Conservation (phyloP, 2,888 invertebrate species). For the Drymonia ruficornis region DNA sequence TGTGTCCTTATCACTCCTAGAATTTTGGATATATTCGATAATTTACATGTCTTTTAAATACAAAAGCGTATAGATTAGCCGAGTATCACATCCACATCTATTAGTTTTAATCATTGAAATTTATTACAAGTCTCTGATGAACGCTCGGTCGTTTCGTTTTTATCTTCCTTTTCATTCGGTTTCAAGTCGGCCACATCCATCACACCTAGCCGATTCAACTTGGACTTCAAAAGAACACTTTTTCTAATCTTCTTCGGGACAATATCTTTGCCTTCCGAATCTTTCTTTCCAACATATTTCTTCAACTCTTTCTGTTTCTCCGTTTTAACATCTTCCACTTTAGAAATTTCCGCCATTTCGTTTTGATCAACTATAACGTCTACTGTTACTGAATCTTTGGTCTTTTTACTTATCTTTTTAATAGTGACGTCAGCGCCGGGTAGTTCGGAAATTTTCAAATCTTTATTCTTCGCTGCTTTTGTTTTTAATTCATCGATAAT, state of each 20-base stretch:
- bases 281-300: background rate
- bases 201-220: background rate
- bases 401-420: background rate
- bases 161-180: slow-evolving; percentile 6
- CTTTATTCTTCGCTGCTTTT: background rate
- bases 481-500: slow-evolving; percentile 38
- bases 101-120: too few relatives aligned
- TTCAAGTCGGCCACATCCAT: background rate
- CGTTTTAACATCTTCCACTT: background rate
- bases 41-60: too few relatives aligned
- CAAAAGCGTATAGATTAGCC: too few relatives aligned
- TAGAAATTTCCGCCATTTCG: background rate
- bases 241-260: slow-evolving; percentile 20
- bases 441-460: background rate
- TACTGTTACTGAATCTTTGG: background rate
- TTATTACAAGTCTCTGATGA: too few relatives aligned
- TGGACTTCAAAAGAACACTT: background rate
- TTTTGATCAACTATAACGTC: background rate
- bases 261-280: background rate
- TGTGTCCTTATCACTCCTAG: too few relatives aligned
- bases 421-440: background rate
- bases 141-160: background rate
- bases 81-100: too few relatives aligned
- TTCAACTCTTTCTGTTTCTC: background rate
- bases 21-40: too few relatives aligned